Evolutionary conservation across 1,140 invertebrate species (phyloP), one percentile per base, ranked within the genome.

Genomic region (Neomicropteryx cornuta): DNA sequence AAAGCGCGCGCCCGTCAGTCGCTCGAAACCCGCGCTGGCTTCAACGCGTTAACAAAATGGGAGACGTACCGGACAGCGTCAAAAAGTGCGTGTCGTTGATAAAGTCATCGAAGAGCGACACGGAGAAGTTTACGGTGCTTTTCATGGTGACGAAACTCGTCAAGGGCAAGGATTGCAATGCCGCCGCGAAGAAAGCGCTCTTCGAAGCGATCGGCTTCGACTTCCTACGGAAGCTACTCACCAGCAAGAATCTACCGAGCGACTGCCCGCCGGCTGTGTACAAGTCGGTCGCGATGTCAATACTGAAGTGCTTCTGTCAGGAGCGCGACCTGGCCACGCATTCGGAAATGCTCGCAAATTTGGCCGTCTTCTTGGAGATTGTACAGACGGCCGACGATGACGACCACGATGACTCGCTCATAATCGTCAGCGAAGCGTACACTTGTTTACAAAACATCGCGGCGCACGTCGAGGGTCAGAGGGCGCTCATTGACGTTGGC

Each of bases 71-170:
- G 36, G 85, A 88, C 44, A 70, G 76, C 42, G 82, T 91, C 31
- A 77, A 82, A 57, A 88, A 87, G 66, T 89, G 86, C 58, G 75
- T 82, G 33, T 70, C 72, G 16, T 77, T 88, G 37, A 59, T 92
- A 37, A 80, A 85, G 54, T 72, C 72, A 48, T 83, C 87, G 1
- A 74, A 74, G 39, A 83, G 73, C 49, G 88, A 92, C 60, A 91
- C 86, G 0, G 87, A 93, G 63, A 92, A 90, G 62, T 89, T 93
- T 60, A 87, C 88, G 5, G 85, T 81, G 1, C 66, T 93, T 2
- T 89, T 92, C 55, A 81, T 92, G 78, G 85, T 92, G 18, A 89
- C 87, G 1, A 91, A 92, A 60, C 53, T 90, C 33, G 76, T 90
- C 5, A 85, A 87, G 57, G 77, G 75, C 37, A 81, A 82, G 50